Base-by-base conservation (phyloP, 2,888 invertebrate species). In the Macaria liturata region DNA sequence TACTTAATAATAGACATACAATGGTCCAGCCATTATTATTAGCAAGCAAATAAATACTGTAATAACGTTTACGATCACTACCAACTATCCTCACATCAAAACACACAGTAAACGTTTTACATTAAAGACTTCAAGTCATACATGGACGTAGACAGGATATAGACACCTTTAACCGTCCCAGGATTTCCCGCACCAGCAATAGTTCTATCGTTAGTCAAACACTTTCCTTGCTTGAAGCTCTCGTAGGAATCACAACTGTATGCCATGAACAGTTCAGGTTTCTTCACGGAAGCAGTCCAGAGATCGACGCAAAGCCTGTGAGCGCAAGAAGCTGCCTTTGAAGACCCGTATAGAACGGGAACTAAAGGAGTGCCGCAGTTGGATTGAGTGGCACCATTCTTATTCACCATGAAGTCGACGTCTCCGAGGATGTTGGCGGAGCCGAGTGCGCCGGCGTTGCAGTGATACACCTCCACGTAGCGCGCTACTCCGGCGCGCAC, bases 391-490 rank as follows among this genome's bases (percentile, higher is more conserved):
- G 73, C 75, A 0, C 94, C 94, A 42, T 93, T 92, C 66, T 93
- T 94, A 68, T 94, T 94, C 1, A 93, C 88, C 66, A 92, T 93
- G 72, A 94, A 94, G 72, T 94, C 94, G 4, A 92, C 80, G 50
- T 93, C 93, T 0, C 92, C 94, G 34, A 93, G 71, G 0, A 92
- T 88, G 54, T 84, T 85, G 0, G 85, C 84, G 0, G 92, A 86
- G 1, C 93, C 93, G 2, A 93, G 71, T 0, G 83, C 85, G 8
- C 93, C 94, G 57, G 92, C 92, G 63, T 93, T 93, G 37, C 94
- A 94, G 71, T 94, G 94, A 61, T 94, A 90, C 0, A 93, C 89
- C 70, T 94, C 94, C 0, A 94, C 94, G 66, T 94, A 93, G 0
- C 88, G 82, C 0, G 94, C 94, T 32, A 94, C 92, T 4, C 90